Evolutionary conservation across 2,113 vertebrate species (phyloP).

Genomic region (Turdus rufiventris): DNA sequence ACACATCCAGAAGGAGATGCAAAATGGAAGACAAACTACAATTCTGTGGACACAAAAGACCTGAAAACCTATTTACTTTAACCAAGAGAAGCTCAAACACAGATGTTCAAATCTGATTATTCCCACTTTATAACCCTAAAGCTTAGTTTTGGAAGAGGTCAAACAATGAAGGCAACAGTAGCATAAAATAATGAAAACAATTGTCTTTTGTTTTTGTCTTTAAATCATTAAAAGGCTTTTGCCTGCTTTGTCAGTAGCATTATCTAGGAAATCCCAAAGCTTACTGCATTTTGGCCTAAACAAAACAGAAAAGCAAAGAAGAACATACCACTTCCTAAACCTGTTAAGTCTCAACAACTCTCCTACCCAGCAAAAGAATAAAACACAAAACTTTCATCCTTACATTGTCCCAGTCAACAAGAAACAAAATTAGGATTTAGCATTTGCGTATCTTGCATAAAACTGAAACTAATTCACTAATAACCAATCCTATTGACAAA

Average conservation of each 20-base stretch:
- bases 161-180: background rate
- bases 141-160: background rate
- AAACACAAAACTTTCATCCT: background rate
- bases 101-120: background rate
- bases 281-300: background rate
- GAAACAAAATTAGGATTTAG: background rate
- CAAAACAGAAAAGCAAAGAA: background rate
- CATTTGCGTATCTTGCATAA: background rate
- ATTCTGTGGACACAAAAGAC: background rate
- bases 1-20: background rate
- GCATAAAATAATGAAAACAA: background rate
- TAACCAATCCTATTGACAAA: background rate
- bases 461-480: background rate
- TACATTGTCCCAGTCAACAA: background rate
- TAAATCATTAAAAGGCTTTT: background rate
- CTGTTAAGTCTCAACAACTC: background rate
- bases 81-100: background rate
- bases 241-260: background rate
- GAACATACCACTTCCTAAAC: background rate
- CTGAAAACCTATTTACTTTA: background rate
- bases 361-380: background rate
- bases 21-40: background rate
- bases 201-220: background rate
- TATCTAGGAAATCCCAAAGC: background rate
- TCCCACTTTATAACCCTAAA: background rate